Base-by-base conservation (phyloP, 2,113 vertebrate genomes). In the Pampusana beccarii region DNA sequence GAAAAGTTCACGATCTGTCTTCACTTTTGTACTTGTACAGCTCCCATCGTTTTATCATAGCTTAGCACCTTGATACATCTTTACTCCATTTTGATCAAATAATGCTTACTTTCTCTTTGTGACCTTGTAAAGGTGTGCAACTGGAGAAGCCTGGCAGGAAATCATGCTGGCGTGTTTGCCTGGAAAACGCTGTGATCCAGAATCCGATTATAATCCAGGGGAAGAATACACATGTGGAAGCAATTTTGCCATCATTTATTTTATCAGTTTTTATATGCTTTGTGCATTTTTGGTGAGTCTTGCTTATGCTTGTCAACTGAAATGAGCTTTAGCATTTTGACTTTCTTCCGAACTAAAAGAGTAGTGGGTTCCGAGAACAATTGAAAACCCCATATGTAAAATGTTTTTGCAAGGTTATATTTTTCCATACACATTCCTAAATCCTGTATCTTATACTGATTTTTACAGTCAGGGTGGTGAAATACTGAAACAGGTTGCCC, bases 181-280 rank as follows among this genome's bases (percentile, higher is more conserved):
- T 0, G 99, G 99, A 20, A 99, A 99, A 77, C 98, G 98, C 56
- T 99, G 99, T 58, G 99, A 99, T 97, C 98, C 99, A 0, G 99
- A 99, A 78, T 99, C 99, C 0, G 99, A 99, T 85, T 99, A 98
- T 94, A 98, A 94, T 92, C 98, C 98, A 0, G 99, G 99, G 28
- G 99, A 99, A 94, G 99, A 99, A 92, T 98, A 98, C 96, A 99
- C 99, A 0, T 99, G 99, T 77, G 99, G 99, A 80, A 99, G 99
- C 97, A 98, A 99, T 97, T 99, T 99, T 87, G 99, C 99, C 91
- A 99, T 99, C 8, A 92, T 99, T 96, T 99, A 99, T 94, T 99
- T 99, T 97, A 99, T 99, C 98, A 99, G 98, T 51, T 99, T 99
- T 98, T 99, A 99, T 95, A 99, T 99, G 99, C 98, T 99, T 70